Evolutionary conservation across 2,888 invertebrate genomes (phyloP).

Genomic region (Bombyx huttoni): DNA sequence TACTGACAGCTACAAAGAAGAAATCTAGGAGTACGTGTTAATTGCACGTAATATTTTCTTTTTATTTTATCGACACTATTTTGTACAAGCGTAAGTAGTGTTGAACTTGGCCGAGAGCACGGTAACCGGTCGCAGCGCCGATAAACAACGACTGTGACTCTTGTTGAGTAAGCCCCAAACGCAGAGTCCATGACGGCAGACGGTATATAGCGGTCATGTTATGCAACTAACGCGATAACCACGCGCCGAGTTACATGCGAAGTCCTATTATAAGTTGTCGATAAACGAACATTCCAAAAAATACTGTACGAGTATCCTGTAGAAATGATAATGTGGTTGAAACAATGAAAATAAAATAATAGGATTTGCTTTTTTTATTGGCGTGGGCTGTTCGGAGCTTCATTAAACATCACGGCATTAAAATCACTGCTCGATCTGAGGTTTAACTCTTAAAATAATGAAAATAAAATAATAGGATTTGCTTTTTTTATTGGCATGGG

Average conservation of each 20-base stretch:
- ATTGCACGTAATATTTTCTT: background rate
- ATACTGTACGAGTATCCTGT: no score
- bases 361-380: no score
- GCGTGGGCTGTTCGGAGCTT: no score
- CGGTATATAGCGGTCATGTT: background rate
- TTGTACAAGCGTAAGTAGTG: constrained; percentile 4
- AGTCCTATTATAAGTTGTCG: background rate
- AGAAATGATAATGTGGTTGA: no score
- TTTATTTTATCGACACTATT: background rate
- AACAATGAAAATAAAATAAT: no score
- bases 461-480: no score
- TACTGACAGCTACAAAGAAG: background rate
- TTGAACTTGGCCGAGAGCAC: constrained; percentile 27
- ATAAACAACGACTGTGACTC: background rate
- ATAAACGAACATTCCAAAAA: no score
- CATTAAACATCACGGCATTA: no score
- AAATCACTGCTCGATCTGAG: no score
- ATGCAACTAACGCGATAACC: background rate
- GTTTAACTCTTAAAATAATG: no score
- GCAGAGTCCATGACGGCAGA: background rate
- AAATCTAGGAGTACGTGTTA: background rate
- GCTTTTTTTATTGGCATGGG: no score
- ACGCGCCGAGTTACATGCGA: background rate
- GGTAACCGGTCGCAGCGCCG: constrained; percentile 13
- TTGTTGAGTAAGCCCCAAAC: background rate